Evolutionary conservation across 53 echinoderm and acorn worm species (phyloP), one percentile per base, ranked within the genome.

Genomic region (Luidia sarsii): DNA sequence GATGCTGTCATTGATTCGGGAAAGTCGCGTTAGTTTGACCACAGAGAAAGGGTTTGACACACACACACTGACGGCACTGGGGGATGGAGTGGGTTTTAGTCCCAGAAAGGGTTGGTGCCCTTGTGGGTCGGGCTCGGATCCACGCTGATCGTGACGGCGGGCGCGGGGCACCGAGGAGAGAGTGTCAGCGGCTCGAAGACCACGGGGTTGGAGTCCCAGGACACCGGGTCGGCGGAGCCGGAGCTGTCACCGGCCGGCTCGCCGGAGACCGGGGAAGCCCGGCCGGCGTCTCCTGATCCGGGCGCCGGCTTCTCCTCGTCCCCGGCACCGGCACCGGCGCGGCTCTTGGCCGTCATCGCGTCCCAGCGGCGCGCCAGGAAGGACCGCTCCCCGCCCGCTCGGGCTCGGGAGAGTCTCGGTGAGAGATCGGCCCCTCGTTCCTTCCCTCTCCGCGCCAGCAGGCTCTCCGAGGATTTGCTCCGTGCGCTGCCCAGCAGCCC

Each of bases 291-390:
- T 7, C 46, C 20, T 21, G 14, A 14, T 35, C 63, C 35, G 2
- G 35, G 63, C 15, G 35, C 18, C 1, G 41, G 11, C 41, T 7
- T 6, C 18, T 13, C 32, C 19, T 27, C 48, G 16, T 55, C 72
- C 5, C 36, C 16, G 35, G 54, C 56, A 14, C 50, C 72, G 55
- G 54, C 55, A 10, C 25, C 39, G 18, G 54, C 72, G 24, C 38
- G 24, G 24, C 56, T 32, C 20, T 34, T 72, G 55, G 20, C 56
- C 34, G 54, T 72, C 55, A 54, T 54, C 0, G 72, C 72, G 50
- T 72, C 72, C 72, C 55, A 55, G 54, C 56, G 54, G 20, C 55
- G 54, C 54, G 32, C 16, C 39, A 72, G 23, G 72, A 72, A 72
- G 15, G 63, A 63, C 63, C 36, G 33, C 18, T 15, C 31, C 11